Evolutionary conservation across 2,797 vertebrate genomes (phyloP), one percentile per base, ranked within the genome.

Genomic region (Aeoliscus strigatus): DNA sequence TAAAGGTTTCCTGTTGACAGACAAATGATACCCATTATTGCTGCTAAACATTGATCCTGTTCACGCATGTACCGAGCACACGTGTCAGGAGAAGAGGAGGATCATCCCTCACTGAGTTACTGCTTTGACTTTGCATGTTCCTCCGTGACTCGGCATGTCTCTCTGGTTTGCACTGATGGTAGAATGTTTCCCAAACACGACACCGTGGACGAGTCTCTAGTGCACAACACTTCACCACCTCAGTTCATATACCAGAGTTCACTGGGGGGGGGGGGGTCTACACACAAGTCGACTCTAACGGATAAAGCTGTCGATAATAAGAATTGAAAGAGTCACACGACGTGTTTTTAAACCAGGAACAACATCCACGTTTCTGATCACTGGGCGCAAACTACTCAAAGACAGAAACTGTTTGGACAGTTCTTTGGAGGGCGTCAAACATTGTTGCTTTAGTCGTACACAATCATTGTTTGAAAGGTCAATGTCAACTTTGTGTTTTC

Each of bases 101-200:
- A 13, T 15, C 14, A 0, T 46, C 50, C 36, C 27, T 47, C 15
- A 1, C 33, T 4, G 5, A 5, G 27, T 41, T 27, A 5, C 48
- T 40, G 39, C 41, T 59, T 32, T 42, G 27, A 39, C 49, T 56
- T 30, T 2, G 67, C 72, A 73, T 80, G 78, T 55, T 70, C 44
- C 50, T 52, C 33, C 17, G 39, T 39, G 58, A 63, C 49, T 60
- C 12, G 8, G 72, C 71, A 66, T 47, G 74, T 58, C 39, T 50
- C 37, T 47, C 51, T 54, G 40, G 47, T 49, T 67, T 40, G 51
- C 67, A 67, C 65, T 66, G 64, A 65, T 62, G 30, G 46, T 49
- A 32, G 60, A 67, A 66, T 70, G 60, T 70, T 50, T 52, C 33
- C 28, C 23, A 34, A 8, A 3, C 31, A 43, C 51, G 47, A 27